Evolutionary conservation across 2,888 invertebrate species (phyloP).

Genomic region (Dicycla oo): DNA sequence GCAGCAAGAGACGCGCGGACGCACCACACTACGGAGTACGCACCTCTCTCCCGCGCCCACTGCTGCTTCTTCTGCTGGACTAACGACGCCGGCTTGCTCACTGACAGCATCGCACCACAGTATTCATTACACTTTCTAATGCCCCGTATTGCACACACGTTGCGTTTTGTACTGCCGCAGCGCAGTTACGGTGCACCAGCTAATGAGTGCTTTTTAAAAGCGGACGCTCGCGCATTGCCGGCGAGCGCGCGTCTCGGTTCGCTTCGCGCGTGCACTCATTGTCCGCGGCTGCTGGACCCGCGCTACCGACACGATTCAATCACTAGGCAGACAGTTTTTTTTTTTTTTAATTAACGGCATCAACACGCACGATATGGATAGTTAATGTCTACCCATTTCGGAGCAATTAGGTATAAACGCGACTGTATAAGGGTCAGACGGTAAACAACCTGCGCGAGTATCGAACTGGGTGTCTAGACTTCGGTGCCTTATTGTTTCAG

Average conservation of each 20-base stretch:
- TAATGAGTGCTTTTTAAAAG: constrained; percentile 87
- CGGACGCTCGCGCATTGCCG: constrained; percentile 82
- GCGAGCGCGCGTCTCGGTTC: constrained; percentile 82
- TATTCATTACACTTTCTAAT: constrained; percentile 89
- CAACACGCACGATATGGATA: constrained; percentile 46
- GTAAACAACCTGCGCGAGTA: constrained; percentile 49
- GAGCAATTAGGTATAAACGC: constrained; percentile 66
- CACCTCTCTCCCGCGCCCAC: constrained; percentile 98
- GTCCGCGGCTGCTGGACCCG: constrained; percentile 80
- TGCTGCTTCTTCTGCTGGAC: constrained; percentile 97
- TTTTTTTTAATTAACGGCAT: constrained; percentile 71
- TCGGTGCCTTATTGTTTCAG: constrained; percentile 85
- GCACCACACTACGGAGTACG: constrained; percentile 72
- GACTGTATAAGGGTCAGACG: constrained; percentile 56
- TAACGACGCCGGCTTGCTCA: constrained; percentile 91
- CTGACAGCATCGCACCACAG: constrained; percentile 88
- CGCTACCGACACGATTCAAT: constrained; percentile 70
- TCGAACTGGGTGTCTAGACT: constrained; percentile 72
- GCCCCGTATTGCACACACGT: constrained; percentile 85
- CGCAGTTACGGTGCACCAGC: constrained; percentile 87
- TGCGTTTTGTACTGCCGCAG: constrained; percentile 80
- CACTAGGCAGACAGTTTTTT: constrained; percentile 72
- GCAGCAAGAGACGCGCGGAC: constrained; percentile 59
- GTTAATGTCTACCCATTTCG: constrained; percentile 63
- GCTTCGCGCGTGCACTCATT: constrained; percentile 87